Conservation (phyloP, 2,797 vertebrate species). For the Pantherophis vulpinus region DNA sequence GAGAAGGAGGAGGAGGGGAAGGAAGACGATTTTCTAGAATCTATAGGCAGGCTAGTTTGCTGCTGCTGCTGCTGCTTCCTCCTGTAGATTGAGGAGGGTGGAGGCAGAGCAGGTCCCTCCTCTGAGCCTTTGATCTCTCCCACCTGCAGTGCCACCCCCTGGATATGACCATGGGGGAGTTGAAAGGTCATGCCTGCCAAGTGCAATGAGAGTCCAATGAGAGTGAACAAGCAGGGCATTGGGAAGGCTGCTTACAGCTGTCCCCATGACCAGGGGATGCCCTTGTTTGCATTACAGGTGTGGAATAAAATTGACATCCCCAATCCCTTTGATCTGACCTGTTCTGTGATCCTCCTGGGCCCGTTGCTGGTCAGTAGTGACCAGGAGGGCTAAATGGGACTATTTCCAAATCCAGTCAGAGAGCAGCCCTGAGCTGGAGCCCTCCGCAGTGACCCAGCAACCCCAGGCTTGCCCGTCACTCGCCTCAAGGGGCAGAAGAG, state of each 20-base stretch:
- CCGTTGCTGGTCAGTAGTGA: conserved; percentile 28
- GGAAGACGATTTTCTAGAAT: neutral
- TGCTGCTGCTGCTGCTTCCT: conserved; percentile 10
- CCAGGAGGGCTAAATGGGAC: conserved; percentile 37
- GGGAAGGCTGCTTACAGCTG: conserved; percentile 54
- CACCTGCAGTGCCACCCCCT: conserved; percentile 43
- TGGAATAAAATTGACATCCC: neutral
- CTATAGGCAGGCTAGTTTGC: conserved; percentile 22
- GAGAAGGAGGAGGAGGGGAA: neutral
- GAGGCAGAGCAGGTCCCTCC: conserved; percentile 30
- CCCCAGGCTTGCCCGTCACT: neutral
- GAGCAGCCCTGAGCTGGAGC: too few species aligned
- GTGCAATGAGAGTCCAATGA: conserved; percentile 16
- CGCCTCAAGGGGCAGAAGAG: neutral
- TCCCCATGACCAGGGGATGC: neutral
- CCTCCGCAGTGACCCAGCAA: conserved; percentile 36
- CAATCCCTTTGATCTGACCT: conserved; percentile 47
- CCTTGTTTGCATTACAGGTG: neutral
- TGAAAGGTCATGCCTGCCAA: conserved; percentile 53
- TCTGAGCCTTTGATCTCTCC: conserved; percentile 38
- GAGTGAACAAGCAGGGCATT: neutral
- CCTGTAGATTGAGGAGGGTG: neutral
- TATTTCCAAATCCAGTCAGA: conserved; percentile 7
- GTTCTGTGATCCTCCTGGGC: conserved; percentile 43
- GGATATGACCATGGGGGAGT: neutral